Evolutionary conservation across 2,113 vertebrate genomes (phyloP).

Genomic region (Lathamus discolor): DNA sequence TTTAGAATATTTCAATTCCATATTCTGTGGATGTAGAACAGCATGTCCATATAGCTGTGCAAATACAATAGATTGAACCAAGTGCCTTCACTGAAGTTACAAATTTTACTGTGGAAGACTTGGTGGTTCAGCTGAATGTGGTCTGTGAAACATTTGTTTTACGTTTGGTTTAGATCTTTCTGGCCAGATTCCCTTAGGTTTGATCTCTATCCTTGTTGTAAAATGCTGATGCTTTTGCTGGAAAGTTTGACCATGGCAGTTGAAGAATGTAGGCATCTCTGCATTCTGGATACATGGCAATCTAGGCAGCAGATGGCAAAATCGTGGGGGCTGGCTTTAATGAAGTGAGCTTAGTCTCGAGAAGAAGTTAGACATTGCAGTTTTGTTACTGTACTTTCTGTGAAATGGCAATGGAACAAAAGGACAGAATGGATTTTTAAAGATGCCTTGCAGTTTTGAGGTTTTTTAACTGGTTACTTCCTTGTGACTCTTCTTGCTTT

Average conservation of each 20-base stretch:
- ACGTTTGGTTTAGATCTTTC: not conserved
- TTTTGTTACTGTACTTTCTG: not conserved
- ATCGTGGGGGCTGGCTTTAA: constrained; percentile 31
- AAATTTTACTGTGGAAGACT: not conserved
- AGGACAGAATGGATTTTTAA: not conserved
- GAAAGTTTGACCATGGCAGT: not conserved
- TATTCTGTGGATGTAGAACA: not conserved
- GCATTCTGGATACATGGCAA: not conserved
- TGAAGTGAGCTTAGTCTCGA: not conserved
- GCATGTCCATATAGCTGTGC: not conserved
- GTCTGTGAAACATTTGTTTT: not conserved
- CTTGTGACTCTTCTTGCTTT: not conserved
- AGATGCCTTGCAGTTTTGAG: not conserved
- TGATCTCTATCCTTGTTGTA: not conserved
- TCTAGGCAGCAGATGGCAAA: constrained; percentile 27
- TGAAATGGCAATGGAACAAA: not conserved
- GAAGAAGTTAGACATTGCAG: not conserved
- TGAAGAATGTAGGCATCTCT: not conserved
- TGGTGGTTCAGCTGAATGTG: not conserved
- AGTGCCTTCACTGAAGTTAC: not conserved
- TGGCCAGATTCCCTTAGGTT: not conserved
- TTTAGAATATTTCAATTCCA: not conserved
- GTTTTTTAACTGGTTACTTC: not conserved
- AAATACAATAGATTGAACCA: not conserved
- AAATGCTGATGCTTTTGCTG: not conserved